Evolutionary conservation across 2,797 vertebrate genomes (phyloP), one percentile per base, ranked within the genome.

Genomic region (Hippoglossus hippoglossus): DNA sequence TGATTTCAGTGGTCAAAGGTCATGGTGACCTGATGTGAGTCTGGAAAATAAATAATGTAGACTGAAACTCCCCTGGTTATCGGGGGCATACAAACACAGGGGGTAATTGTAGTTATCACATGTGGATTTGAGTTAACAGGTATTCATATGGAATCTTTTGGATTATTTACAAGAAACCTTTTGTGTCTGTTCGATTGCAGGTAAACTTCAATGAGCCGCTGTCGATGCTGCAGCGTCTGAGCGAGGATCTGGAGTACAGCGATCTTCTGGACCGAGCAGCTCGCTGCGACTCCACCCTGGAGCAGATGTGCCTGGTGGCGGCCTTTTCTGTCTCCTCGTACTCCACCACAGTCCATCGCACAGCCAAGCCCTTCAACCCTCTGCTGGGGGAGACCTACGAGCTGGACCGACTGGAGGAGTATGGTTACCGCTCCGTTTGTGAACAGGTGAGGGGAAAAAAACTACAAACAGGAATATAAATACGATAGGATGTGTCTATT

Each of bases 301-400:
- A 99, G 90, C 97, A 99, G 95, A 96, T 99, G 96, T 98, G 98
- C 82, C 94, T 98, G 0, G 97, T 99, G 11, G 96, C 98, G 0
- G 97, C 98, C 0, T 99, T 99, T 68, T 98, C 97, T 0, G 96
- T 99, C 71, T 99, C 97, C 63, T 99, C 98, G 65, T 99, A 99
- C 91, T 98, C 97, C 4, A 99, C 98, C 66, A 99, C 98, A 0
- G 92, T 97, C 5, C 95, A 98, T 83, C 96, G 98, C 75, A 97
- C 97, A 0, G 97, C 97, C 44, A 99, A 99, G 90, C 98, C 98
- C 21, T 99, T 99, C 93, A 99, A 99, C 92, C 97, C 97, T 0
- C 94, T 99, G 69, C 94, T 98, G 77, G 98, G 98, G 19, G 98
- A 99, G 86, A 99, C 97, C 15, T 98, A 93, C 0, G 98, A 99